Percentiles rank a stretch among this genome's conserved stretches.
Evolutionary conservation across 2,113 vertebrate species (phyloP).

Genomic region (Trichechus manatus): DNA sequence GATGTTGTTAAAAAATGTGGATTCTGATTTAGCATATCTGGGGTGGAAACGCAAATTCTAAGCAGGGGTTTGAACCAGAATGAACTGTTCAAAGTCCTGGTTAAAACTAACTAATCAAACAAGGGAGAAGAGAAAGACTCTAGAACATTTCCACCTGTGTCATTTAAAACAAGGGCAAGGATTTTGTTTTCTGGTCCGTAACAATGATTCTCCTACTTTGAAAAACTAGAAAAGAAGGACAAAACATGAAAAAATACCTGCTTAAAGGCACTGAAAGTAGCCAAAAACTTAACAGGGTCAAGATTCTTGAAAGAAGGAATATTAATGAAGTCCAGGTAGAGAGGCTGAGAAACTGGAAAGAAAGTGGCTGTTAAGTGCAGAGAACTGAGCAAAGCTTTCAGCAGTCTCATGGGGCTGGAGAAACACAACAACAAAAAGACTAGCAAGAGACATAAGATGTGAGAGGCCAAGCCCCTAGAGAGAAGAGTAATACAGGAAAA

Average conservation of each 20-base stretch:
- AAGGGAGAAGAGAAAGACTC: not conserved
- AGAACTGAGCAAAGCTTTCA: not conserved
- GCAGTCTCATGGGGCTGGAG: not conserved
- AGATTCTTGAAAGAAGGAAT: constrained; percentile 29
- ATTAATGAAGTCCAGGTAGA: not conserved
- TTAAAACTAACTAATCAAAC: constrained; percentile 12
- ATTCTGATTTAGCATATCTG: no score
- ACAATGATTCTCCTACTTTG: not conserved
- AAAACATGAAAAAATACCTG: not conserved
- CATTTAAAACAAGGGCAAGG: not conserved
- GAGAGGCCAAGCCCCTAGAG: not conserved
- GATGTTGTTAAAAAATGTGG: no score
- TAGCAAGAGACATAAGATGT: not conserved
- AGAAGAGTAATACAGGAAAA: not conserved
- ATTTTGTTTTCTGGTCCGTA: not conserved
- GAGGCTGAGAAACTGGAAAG: not conserved
- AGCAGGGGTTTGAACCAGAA: no score
- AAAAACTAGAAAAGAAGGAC: not conserved
- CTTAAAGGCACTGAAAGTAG: not conserved
- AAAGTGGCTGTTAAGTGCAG: not conserved
- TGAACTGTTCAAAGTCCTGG: no score
- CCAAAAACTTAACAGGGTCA: not conserved
- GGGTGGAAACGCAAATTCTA: no score
- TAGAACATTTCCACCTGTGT: not conserved
- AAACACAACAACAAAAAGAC: not conserved